A percentile compares a stretch with the other conserved stretches of the same genome.
These are phyloP conservation scores for Physeter macrocephalus DNA, from an alignment of 2,113 vertebrate species.

Conservation along the genomic window DNA sequence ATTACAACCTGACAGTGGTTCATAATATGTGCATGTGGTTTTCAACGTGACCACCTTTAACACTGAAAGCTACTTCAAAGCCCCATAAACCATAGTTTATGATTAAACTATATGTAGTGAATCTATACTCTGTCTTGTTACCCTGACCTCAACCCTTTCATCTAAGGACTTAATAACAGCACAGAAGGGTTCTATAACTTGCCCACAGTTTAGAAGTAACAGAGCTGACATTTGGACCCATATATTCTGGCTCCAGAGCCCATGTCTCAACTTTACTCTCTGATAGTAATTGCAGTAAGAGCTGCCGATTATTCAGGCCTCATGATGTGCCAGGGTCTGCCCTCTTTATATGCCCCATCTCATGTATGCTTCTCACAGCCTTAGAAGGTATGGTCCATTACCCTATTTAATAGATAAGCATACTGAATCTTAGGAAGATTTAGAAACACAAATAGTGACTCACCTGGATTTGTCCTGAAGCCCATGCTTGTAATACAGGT, in stretches of 20 bases:
- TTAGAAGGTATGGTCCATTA: background rate
- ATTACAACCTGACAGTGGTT: background rate
- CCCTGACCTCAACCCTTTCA: background rate
- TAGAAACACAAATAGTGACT: background rate
- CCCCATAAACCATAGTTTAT: no score
- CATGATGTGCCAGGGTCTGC: background rate
- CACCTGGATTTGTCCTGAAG: background rate
- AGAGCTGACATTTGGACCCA: background rate
- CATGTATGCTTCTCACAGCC: background rate
- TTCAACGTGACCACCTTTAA: background rate
- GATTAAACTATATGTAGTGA: background rate
- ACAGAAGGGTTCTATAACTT: background rate
- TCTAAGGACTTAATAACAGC: background rate
- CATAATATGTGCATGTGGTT: background rate
- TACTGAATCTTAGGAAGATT: background rate
- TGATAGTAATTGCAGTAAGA: background rate
- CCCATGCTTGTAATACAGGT: background rate
- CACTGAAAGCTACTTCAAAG: background rate
- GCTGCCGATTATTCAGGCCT: background rate
- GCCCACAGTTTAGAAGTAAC: background rate
- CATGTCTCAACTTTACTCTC: background rate
- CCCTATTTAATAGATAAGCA: background rate
- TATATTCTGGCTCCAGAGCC: background rate
- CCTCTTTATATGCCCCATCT: background rate
- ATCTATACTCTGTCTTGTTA: background rate